Evolutionary conservation across 2,113 vertebrate species (phyloP).

Genomic region (Peromyscus polionotus): DNA sequence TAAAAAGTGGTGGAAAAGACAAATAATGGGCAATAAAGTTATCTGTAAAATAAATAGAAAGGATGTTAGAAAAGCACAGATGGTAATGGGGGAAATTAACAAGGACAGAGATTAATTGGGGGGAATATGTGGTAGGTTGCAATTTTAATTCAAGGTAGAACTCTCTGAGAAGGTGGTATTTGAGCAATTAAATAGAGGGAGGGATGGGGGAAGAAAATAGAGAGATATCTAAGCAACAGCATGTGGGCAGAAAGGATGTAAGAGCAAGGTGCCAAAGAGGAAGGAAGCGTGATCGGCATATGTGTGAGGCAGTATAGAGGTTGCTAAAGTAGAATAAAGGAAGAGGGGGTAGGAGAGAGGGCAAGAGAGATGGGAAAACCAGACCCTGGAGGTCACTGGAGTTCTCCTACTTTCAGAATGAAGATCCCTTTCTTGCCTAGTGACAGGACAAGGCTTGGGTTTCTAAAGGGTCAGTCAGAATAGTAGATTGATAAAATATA

Average conservation of each 20-base stretch:
- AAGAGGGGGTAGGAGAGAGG: neutral
- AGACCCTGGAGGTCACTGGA: neutral
- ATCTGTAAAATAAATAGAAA: neutral
- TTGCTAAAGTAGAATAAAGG: neutral
- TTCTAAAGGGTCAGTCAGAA: neutral
- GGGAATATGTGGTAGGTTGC: neutral
- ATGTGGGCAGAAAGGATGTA: neutral
- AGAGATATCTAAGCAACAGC: neutral
- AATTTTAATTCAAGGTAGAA: neutral
- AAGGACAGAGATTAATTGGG: neutral
- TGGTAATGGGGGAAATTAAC: neutral
- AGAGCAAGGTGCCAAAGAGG: neutral
- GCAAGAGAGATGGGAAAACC: neutral
- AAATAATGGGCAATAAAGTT: neutral
- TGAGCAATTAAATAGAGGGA: neutral
- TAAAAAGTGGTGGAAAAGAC: neutral
- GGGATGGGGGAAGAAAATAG: neutral
- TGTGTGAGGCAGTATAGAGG: fast-evolving
- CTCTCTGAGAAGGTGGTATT: neutral
- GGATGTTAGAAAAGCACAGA: neutral
- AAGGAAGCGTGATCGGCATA: neutral
- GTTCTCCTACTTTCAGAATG: neutral
- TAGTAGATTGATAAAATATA: neutral
- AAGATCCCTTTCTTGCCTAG: neutral
- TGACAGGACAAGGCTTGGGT: neutral